Conservation (phyloP, 2,888 invertebrate genomes). For the Chrysina gloriosa region DNA sequence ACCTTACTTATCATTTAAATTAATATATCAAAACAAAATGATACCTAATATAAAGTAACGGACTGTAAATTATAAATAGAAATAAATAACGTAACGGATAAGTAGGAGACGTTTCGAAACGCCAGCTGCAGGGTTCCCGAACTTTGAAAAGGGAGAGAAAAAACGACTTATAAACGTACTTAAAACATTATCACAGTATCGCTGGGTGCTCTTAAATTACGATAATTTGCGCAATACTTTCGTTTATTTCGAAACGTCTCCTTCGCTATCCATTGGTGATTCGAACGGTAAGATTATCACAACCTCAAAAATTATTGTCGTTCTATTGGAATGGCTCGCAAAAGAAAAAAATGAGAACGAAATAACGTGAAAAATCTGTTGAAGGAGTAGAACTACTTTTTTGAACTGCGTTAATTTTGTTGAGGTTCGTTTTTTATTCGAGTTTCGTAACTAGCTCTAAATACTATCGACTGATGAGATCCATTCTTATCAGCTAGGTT, state of each 20-base stretch:
- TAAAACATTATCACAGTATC: neutral
- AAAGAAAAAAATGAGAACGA: neutral
- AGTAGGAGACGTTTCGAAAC: neutral
- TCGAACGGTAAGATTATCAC: conserved; percentile 24
- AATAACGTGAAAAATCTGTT: neutral
- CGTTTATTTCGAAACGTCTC: neutral
- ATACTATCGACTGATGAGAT: neutral
- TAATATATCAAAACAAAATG: no score
- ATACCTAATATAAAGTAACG: no score
- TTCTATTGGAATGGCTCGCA: conserved; percentile 9
- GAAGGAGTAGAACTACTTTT: neutral
- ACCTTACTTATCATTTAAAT: no score
- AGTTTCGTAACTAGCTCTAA: neutral
- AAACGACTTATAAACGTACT: no score
- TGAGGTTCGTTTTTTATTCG: conserved; percentile 1
- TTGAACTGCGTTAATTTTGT: neutral
- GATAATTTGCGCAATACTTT: neutral
- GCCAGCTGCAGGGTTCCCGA: no score
- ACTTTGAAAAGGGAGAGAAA: no score
- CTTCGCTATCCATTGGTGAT: neutral
- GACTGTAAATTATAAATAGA: no score
- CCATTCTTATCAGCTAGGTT: conserved; percentile 48
- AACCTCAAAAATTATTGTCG: conserved; percentile 34
- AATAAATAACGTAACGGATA: no score
- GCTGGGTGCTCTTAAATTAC: neutral